Conservation (phyloP, 2,888 invertebrate species). For the Tetranychus truncatus region DNA sequence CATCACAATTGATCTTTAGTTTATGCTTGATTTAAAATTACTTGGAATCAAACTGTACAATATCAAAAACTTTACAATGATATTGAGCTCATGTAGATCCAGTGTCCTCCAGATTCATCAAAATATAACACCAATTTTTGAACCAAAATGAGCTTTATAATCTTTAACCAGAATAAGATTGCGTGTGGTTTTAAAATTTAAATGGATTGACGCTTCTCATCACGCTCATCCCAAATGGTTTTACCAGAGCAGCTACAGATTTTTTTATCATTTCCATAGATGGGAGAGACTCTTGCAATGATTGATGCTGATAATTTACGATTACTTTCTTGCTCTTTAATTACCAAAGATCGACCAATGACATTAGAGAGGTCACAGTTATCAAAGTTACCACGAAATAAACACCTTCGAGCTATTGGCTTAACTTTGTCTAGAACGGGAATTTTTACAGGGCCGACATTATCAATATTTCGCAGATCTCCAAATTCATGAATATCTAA, state of each 20-base stretch:
- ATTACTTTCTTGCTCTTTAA: constrained; percentile 7
- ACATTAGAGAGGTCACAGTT: constrained; percentile 15
- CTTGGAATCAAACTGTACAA: too few relatives aligned
- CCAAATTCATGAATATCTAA: constrained; percentile 21
- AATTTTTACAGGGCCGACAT: constrained; percentile 13
- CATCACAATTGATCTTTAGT: too few relatives aligned
- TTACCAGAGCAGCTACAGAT: constrained; percentile 20
- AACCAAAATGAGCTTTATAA: too few relatives aligned
- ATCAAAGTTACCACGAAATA: constrained; percentile 12
- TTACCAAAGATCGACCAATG: constrained; percentile 20
- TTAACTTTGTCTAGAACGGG: background rate
- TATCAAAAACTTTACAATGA: too few relatives aligned
- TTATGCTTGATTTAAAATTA: too few relatives aligned
- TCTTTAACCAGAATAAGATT: background rate
- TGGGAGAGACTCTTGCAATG: constrained; percentile 20
- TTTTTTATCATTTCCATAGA: constrained; percentile 19
- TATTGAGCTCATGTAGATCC: too few relatives aligned
- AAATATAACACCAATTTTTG: too few relatives aligned
- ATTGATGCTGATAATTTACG: constrained; percentile 18
- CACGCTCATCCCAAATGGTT: constrained; percentile 21
- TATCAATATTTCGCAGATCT: constrained; percentile 17
- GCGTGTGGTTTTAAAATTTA: background rate
- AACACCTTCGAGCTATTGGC: background rate
- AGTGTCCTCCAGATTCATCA: too few relatives aligned
- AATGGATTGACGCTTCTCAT: background rate